Conservation (phyloP, 1,140 invertebrate species). For the Drosophila sechellia region DNA sequence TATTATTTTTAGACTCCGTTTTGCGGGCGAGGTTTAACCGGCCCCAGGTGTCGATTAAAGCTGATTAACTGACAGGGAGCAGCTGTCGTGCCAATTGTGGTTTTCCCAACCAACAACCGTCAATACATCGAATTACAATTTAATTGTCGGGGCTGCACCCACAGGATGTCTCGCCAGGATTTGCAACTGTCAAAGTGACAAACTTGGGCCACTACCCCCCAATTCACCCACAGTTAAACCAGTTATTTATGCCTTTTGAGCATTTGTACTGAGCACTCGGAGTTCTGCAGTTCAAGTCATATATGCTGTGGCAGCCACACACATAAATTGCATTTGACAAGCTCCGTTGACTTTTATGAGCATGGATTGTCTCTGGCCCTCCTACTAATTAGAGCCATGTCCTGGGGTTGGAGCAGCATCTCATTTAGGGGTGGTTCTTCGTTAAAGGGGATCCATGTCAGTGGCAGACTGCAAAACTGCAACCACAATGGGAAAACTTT, state of each 20-base stretch:
- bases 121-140: slow-evolving; percentile 75
- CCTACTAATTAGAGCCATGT: slow-evolving; percentile 48
- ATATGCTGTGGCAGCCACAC: slow-evolving; percentile 44
- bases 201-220: slow-evolving; percentile 48
- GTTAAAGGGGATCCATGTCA: slow-evolving; percentile 44
- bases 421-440: slow-evolving; percentile 26
- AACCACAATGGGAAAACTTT: slow-evolving; percentile 36
- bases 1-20: slow-evolving; percentile 15
- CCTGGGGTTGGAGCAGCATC: slow-evolving; percentile 8
- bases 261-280: slow-evolving; percentile 61
- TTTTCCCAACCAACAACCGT: not conserved
- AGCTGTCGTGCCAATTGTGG: slow-evolving; percentile 27
- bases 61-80: slow-evolving; percentile 32
- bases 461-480: slow-evolving; percentile 37
- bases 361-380: slow-evolving; percentile 65
- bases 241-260: slow-evolving; percentile 80
- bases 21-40: not conserved
- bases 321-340: slow-evolving; percentile 81
- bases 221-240: slow-evolving; percentile 15
- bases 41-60: slow-evolving; percentile 59
- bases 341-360: slow-evolving; percentile 79
- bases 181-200: slow-evolving; percentile 80
- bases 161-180: slow-evolving; percentile 43
- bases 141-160: slow-evolving; percentile 45
- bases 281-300: slow-evolving; percentile 1